Percentiles rank a stretch among this genome's conserved stretches.
phyloP scores from a whole-genome alignment of 2,888 invertebrate genomes.

The Lithophane ornitopus region DNA sequence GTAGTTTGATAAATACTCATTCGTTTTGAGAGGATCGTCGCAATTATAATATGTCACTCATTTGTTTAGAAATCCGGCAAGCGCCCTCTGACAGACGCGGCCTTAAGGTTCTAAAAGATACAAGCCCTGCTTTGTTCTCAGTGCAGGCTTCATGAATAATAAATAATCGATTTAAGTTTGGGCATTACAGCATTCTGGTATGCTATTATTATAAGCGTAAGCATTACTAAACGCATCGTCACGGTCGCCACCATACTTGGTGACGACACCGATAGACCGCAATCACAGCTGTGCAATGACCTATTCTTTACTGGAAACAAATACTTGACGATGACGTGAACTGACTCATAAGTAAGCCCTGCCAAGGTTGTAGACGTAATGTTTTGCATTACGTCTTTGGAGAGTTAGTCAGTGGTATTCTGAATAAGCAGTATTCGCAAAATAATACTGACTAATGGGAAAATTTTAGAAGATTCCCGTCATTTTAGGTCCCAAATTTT shows the following conservation, averaged over 20 bases:
- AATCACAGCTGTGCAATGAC: neutral
- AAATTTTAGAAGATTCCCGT: neutral
- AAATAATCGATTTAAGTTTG: neutral
- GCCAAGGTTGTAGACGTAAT: too few species aligned
- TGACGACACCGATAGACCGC: neutral
- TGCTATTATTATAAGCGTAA: neutral
- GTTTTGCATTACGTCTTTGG: neutral
- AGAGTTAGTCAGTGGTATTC: conserved; percentile 14
- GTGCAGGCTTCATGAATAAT: neutral
- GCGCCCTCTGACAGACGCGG: neutral
- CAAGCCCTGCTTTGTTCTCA: neutral
- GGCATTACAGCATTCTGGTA: neutral
- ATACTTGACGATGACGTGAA: conserved; percentile 1
- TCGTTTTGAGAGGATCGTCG: neutral
- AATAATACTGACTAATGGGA: conserved; percentile 12
- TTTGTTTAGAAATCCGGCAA: neutral
- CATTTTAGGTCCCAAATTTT: neutral
- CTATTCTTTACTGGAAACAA: neutral
- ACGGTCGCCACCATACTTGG: neutral
- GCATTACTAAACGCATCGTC: neutral
- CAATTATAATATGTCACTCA: too few species aligned
- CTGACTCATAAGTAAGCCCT: conserved; percentile 16
- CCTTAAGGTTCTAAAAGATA: neutral
- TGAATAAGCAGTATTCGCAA: conserved; percentile 7
- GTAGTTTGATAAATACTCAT: too few species aligned